Evolutionary conservation across 2,888 invertebrate species (phyloP), one percentile per base, ranked within the genome.

Genomic region (Nemoura dubitans): DNA sequence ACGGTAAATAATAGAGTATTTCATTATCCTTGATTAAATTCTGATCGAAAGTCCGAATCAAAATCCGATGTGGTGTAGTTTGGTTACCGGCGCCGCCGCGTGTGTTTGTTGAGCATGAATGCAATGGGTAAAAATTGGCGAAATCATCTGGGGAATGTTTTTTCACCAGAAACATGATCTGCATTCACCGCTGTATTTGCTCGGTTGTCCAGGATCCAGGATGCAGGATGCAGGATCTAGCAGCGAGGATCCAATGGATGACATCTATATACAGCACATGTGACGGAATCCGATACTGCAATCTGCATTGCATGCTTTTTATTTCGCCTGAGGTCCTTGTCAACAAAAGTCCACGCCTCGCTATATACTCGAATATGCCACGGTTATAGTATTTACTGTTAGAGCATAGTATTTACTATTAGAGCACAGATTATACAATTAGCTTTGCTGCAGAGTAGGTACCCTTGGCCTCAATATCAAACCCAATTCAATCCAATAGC

Each of bases 1-100:
- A 59, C 21, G 21, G 59, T 59, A 59, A 59, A 59, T 59, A 59
- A 59, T 59, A 59, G 59, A 59, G 59, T 59, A 59, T 59, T 59
- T 59, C 59, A 59, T 59, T 59, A 59, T 59, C 59, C 59, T 59
- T 59, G 59, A 59, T 59, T 59, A 59, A 59, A 59, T 59, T 59
- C 59, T 59, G 59, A 59, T 59, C 59, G 59, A 59, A 59, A 7
- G 59, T 59, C 59, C 59, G 21, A 59, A 59, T 59, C 59, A 59
- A 59, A 59, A 59, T 59, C 14, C 59, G 14, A 16, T 21, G 59
- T 59, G 59, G 21, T 59, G 59, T 59, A 21, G 59, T 21, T 59
- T 59, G n/a, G n/a, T n/a, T n/a, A n/a, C n/a, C n/a, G n/a, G n/a
- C 16, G 21, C 59, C 10, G 21, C 16, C 59, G 21, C 59, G 21